Evolutionary conservation across 2,797 vertebrate genomes (phyloP).

Genomic region (Catamblyrhynchus diadema): DNA sequence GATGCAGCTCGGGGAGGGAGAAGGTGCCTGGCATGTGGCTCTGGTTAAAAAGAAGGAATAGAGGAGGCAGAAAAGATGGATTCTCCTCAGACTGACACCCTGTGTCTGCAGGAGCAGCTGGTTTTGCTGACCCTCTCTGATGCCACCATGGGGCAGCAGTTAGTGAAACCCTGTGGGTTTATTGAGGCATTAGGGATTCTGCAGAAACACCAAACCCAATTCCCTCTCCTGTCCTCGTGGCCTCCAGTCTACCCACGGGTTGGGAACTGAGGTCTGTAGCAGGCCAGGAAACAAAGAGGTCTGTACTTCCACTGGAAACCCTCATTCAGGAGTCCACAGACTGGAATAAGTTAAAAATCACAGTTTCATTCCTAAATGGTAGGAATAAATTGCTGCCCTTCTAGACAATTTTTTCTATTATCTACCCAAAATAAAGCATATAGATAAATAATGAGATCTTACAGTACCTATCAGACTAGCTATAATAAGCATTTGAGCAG

Average conservation of each 20-base stretch:
- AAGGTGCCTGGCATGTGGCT: background rate
- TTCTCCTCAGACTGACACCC: background rate
- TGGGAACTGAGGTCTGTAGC: background rate
- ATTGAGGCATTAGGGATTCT: background rate
- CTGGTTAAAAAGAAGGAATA: background rate
- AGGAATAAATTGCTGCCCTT: slow-evolving; percentile 7
- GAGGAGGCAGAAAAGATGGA: background rate
- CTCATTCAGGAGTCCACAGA: background rate
- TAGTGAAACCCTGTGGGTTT: background rate
- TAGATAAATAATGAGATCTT: slow-evolving; percentile 32
- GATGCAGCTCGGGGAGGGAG: background rate
- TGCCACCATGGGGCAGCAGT: background rate
- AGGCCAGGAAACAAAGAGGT: background rate
- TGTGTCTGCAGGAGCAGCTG: background rate
- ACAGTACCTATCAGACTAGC: background rate
- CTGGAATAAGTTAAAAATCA: background rate
- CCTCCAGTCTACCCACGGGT: background rate
- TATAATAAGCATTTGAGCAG: slow-evolving; percentile 37
- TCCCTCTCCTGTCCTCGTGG: background rate
- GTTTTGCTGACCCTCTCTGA: background rate
- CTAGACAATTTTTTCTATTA: slow-evolving; percentile 14
- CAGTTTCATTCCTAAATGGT: background rate
- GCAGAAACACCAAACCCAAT: background rate
- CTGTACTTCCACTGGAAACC: background rate
- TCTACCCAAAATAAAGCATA: slow-evolving; percentile 31